phyloP scores from a whole-genome alignment of 2,113 vertebrate genomes.

The Propithecus coquereli region DNA sequence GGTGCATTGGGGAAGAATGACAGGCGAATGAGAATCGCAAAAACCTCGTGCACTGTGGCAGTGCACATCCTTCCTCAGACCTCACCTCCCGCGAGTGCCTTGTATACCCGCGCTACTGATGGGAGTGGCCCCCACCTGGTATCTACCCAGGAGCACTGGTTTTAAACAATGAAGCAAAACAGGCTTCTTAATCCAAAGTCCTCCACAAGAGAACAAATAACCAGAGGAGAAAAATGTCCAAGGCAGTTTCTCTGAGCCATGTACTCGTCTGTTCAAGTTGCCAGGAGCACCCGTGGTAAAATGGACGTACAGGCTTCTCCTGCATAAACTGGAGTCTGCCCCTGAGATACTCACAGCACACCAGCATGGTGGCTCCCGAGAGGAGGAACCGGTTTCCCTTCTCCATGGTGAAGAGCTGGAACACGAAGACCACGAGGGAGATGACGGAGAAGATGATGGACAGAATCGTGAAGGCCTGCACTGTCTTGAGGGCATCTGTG shows the following conservation, averaged over 20 bases:
- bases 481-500: conserved; percentile 89
- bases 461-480: conserved; percentile 93
- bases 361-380: conserved; percentile 89
- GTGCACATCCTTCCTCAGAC: not conserved
- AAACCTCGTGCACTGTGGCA: accelerated
- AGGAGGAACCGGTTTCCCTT: conserved; percentile 95
- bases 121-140: accelerated
- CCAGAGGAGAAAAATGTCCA: not conserved
- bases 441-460: conserved; percentile 93
- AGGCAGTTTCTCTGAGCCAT: not conserved
- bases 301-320: accelerated
- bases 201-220: not conserved
- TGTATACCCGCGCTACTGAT: accelerated
- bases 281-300: not conserved
- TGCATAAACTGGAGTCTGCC: accelerated
- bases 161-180: not conserved
- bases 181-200: not conserved
- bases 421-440: conserved; percentile 89
- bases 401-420: conserved; percentile 94
- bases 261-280: not conserved
- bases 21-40: not conserved
- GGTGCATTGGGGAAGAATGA: not conserved
- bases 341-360: conserved; percentile 90
- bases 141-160: not conserved
- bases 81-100: not conserved